Conservation (phyloP, 2,797 vertebrate species). For the Lutjanus campechanus region DNA sequence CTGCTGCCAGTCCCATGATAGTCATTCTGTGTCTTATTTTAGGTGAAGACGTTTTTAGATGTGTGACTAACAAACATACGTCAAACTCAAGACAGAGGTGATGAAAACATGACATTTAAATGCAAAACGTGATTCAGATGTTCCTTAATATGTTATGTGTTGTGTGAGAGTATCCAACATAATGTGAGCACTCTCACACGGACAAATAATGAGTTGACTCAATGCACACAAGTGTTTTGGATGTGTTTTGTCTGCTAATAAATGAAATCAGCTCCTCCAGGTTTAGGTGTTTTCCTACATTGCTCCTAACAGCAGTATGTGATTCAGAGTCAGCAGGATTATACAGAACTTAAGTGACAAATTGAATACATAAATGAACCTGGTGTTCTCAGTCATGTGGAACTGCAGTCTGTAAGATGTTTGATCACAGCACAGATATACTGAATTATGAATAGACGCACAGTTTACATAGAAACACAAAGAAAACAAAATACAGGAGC, state of each 20-base stretch:
- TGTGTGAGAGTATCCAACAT: background rate
- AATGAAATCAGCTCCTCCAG: background rate
- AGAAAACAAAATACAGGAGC: background rate
- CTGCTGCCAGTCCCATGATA: slow-evolving; percentile 50
- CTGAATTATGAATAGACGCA: too few species aligned
- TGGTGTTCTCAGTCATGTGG: background rate
- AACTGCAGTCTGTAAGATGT: background rate
- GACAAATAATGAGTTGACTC: background rate
- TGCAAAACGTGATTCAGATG: background rate
- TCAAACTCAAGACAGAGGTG: background rate
- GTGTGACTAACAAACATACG: slow-evolving; percentile 41
- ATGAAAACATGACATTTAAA: background rate
- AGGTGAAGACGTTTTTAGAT: slow-evolving; percentile 32
- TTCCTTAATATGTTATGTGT: background rate
- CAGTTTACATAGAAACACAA: background rate
- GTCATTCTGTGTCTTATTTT: slow-evolving; percentile 58
- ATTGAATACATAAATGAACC: background rate
- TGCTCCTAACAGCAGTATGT: background rate
- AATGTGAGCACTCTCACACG: background rate
- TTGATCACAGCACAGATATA: background rate
- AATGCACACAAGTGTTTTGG: background rate
- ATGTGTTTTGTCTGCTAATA: background rate
- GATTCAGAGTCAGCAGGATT: slow-evolving; percentile 35
- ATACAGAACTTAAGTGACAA: background rate
- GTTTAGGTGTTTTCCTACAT: background rate